Evolutionary conservation across 2,797 vertebrate genomes (phyloP).

Genomic region (Paguma larvata): DNA sequence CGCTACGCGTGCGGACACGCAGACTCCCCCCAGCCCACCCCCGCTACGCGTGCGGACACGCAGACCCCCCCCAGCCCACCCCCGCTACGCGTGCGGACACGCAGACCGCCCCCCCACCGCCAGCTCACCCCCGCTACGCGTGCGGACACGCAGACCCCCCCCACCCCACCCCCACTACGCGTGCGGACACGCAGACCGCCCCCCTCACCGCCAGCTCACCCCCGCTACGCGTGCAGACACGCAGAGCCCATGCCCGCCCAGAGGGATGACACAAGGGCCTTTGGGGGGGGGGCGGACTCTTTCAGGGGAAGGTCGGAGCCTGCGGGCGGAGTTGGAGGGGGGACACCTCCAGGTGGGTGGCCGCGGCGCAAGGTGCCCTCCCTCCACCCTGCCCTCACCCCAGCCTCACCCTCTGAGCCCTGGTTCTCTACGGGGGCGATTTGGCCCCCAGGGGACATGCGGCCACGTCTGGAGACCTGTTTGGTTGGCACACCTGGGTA

Average conservation of each 20-base stretch:
- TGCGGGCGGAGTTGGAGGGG: background rate
- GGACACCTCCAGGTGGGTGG: background rate
- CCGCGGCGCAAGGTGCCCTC: background rate
- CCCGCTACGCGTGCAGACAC: accelerated
- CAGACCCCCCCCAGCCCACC: too few relatives aligned
- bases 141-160: too few relatives aligned
- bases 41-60: too few relatives aligned
- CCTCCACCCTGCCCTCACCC: background rate
- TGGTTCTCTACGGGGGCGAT: background rate
- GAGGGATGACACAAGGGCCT: background rate
- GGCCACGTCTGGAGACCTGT: background rate
- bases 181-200: too few relatives aligned
- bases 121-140: too few relatives aligned
- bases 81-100: too few relatives aligned
- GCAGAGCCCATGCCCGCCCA: background rate
- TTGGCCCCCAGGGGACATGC: background rate
- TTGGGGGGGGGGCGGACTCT: background rate
- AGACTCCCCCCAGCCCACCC: background rate
- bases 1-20: accelerated
- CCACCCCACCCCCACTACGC: too few relatives aligned
- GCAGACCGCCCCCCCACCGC: too few relatives aligned
- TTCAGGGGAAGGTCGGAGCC: accelerated
- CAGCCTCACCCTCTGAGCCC: accelerated
- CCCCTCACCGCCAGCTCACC: too few relatives aligned
- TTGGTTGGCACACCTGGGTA: background rate